Percentiles rank a stretch among this genome's conserved stretches.
Evolutionary conservation across 2,113 vertebrate species (phyloP).

Genomic region (Hypocryptadius cinnamomeus): DNA sequence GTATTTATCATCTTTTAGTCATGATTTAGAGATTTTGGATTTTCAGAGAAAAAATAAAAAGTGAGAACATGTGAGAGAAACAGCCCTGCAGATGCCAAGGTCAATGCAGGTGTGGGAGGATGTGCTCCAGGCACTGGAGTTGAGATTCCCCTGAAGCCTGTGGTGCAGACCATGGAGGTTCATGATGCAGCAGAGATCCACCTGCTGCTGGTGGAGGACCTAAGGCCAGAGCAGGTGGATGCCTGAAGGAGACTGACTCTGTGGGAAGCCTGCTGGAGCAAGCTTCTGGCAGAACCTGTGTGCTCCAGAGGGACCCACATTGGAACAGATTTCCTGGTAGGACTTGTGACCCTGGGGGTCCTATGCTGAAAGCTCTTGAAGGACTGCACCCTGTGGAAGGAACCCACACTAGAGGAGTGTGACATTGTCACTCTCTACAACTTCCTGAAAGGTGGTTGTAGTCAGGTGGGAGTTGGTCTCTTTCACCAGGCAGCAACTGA

Average conservation of each 20-base stretch:
- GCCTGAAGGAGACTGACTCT: not conserved
- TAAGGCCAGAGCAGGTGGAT: not conserved
- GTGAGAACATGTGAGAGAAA: not conserved
- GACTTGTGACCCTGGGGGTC: fast-evolving
- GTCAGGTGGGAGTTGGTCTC: not conserved
- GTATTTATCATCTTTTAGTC: not conserved
- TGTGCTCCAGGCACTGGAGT: fast-evolving
- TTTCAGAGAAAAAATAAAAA: not conserved
- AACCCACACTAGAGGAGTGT: not conserved
- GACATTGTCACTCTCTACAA: not conserved
- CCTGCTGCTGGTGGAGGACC: not conserved
- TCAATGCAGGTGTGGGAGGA: not conserved
- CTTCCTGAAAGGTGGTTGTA: not conserved
- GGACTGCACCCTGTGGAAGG: not conserved
- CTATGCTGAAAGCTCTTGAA: not conserved
- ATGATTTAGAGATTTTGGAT: not conserved
- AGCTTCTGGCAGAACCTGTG: not conserved
- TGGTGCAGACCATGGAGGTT: not conserved
- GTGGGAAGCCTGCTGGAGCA: not conserved
- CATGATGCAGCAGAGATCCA: not conserved
- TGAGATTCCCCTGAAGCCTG: not conserved
- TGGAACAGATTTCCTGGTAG: not conserved
- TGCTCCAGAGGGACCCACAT: too few species aligned
- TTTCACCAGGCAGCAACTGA: not conserved
- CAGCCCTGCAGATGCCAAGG: not conserved